phyloP scores from a whole-genome alignment of 2,797 vertebrate species.

The Hylomyscus alleni region DNA sequence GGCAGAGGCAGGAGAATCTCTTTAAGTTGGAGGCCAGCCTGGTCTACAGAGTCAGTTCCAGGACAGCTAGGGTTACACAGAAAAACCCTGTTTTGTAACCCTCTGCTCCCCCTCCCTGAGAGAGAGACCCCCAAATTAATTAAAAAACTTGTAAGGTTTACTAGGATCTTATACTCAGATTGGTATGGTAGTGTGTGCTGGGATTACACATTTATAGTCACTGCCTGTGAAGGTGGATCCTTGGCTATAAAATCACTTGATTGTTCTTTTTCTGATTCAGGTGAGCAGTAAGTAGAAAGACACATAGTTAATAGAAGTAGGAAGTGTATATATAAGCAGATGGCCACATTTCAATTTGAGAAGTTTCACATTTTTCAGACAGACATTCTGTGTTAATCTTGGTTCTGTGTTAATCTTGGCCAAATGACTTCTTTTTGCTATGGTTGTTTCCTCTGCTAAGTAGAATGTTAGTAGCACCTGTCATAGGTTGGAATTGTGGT shows the following conservation, averaged over 20 bases:
- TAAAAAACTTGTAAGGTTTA: neutral
- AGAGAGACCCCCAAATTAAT: neutral
- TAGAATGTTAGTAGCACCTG: neutral
- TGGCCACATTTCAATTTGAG: neutral
- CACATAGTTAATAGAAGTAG: neutral
- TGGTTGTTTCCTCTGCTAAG: neutral
- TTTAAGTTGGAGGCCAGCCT: no score
- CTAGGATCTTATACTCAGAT: neutral
- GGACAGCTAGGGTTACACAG: no score
- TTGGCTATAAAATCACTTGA: neutral
- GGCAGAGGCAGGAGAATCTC: no score
- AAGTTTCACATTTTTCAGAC: neutral
- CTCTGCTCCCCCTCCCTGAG: no score
- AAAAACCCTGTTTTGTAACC: neutral
- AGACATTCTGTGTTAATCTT: neutral
- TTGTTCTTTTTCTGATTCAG: conserved; percentile 27
- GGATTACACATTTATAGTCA: neutral
- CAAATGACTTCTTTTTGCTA: neutral
- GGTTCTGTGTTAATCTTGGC: neutral
- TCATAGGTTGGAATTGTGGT: neutral
- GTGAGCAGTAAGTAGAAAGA: neutral
- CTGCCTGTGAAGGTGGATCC: neutral
- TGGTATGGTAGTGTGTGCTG: neutral
- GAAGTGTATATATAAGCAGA: neutral
- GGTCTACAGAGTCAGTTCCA: no score